phyloP scores from a whole-genome alignment of 2,797 vertebrate genomes.

The Syndactyla subalaris region DNA sequence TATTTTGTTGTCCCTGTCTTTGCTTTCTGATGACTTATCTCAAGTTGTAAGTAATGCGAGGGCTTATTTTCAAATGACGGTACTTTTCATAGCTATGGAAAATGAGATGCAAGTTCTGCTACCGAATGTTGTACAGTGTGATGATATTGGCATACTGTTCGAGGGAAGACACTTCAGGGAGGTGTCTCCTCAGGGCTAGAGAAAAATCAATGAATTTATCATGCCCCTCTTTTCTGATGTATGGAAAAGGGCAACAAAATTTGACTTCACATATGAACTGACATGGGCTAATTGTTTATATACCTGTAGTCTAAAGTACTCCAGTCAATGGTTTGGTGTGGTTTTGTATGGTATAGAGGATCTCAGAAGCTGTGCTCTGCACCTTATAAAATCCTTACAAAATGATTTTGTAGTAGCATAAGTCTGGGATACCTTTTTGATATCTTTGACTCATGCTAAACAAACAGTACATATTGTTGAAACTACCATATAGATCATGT shows the following conservation, averaged over 20 bases:
- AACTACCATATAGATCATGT: neutral
- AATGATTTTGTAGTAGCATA: neutral
- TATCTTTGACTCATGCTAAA: neutral
- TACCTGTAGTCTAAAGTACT: accelerated
- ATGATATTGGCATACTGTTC: neutral
- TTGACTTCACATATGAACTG: neutral
- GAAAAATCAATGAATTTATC: neutral
- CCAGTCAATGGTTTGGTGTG: neutral
- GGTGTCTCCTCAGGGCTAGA: neutral
- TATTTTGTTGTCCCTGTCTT: neutral
- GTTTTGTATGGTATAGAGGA: neutral
- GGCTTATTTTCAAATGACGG: neutral
- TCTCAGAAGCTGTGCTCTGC: neutral
- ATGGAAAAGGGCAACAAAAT: neutral
- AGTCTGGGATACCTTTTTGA: neutral
- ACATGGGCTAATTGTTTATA: neutral
- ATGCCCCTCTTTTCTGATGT: neutral
- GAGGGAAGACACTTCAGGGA: neutral
- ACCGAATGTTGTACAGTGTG: neutral
- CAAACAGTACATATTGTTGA: neutral
- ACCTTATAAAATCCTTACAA: neutral
- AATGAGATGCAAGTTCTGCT: neutral
- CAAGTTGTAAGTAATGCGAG: neutral
- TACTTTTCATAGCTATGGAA: neutral
- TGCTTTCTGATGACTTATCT: neutral